A percentile compares a stretch with the other conserved stretches of the same genome.
Conservation (phyloP, 2,113 vertebrate genomes). For the Salvelinus namaycush region DNA sequence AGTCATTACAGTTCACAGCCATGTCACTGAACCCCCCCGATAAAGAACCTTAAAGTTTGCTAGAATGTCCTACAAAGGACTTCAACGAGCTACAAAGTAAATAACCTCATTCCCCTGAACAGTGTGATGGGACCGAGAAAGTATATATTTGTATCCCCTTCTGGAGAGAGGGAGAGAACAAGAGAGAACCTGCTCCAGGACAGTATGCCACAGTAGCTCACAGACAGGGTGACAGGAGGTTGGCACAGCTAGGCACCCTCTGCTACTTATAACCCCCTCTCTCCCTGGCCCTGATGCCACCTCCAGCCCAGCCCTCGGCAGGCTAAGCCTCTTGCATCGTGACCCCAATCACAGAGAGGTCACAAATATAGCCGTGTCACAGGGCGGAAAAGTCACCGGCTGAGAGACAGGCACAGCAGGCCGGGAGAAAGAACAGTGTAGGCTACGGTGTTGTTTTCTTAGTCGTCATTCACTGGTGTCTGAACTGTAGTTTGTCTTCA, state of each 20-base stretch:
- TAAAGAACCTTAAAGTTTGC: neutral
- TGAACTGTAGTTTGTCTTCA: neutral
- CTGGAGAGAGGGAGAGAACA: neutral
- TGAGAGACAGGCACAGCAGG: neutral
- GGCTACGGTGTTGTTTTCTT: neutral
- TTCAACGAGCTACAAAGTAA: neutral
- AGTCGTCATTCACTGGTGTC: no score
- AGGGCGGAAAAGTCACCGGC: neutral
- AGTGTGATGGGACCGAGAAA: neutral
- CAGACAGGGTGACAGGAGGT: neutral
- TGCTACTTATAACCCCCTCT: neutral
- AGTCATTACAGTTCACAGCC: slow-evolving; percentile 4
- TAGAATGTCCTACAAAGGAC: neutral
- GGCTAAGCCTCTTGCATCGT: neutral
- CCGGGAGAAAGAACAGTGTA: neutral
- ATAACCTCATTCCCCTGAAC: slow-evolving; percentile 5
- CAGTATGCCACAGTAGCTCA: neutral
- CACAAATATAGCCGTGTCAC: neutral
- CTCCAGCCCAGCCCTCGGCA: neutral
- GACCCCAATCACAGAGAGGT: slow-evolving; percentile 5
- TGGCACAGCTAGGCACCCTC: neutral
- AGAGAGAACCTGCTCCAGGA: neutral
- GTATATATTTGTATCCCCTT: no score
- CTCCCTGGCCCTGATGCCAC: neutral
- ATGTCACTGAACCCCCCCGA: neutral